Percentiles rank a stretch among this genome's conserved stretches.
These are phyloP conservation scores for Alces alces DNA, from an alignment of 2,113 vertebrate genomes.

Conservation along the genomic window DNA sequence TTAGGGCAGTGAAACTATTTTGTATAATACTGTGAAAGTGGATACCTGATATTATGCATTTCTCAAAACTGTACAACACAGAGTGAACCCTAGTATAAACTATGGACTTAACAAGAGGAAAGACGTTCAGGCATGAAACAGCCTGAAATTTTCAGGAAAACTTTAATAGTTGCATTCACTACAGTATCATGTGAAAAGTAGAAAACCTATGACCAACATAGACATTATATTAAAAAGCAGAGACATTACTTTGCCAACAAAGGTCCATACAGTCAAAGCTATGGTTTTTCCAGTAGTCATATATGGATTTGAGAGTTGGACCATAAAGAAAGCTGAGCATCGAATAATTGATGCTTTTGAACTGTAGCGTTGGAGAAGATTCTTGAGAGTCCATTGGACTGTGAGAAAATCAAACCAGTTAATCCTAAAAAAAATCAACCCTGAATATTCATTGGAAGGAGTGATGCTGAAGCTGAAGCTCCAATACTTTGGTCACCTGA, in stretches of 20 bases:
- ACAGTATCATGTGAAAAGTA: not conserved
- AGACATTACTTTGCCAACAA: not conserved
- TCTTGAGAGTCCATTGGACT: not conserved
- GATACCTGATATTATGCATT: not conserved
- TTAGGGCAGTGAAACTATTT: not conserved
- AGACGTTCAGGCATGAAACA: not conserved
- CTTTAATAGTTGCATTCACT: not conserved
- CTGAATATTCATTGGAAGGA: not conserved
- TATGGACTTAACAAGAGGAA: not conserved
- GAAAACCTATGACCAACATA: not conserved
- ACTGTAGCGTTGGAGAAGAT: not conserved
- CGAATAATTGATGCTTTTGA: not conserved
- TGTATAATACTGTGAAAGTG: not conserved
- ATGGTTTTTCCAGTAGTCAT: not conserved
- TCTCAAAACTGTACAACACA: not conserved
- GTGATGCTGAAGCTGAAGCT: not conserved
- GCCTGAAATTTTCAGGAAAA: not conserved
- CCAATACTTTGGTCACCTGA: not conserved
- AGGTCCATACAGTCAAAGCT: not conserved
- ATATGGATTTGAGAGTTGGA: not conserved
- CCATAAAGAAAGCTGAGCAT: not conserved
- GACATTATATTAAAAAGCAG: not conserved
- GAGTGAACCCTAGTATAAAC: not conserved
- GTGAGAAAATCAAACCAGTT: not conserved
- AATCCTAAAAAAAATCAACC: not conserved